These are phyloP conservation scores for Diorhabda elongata DNA, from an alignment of 1,140 invertebrate species.

Conservation along the genomic window DNA sequence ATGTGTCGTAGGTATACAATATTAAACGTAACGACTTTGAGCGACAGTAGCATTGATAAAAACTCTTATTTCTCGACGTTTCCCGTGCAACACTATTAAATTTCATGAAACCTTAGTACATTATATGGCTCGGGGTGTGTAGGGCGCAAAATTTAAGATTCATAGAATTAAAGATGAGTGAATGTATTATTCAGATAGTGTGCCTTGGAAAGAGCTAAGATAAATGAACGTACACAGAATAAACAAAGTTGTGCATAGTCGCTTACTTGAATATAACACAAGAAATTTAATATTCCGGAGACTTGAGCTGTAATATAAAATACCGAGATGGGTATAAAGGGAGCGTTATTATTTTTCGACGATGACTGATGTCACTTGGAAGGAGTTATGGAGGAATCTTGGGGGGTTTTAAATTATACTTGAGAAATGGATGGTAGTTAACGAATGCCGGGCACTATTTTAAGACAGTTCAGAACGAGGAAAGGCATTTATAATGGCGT, in stretches of 20 bases:
- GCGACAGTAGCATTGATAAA: not conserved
- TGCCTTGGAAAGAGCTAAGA: conserved; percentile 42
- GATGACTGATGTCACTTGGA: conserved; percentile 6
- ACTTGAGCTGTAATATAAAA: conserved; percentile 14
- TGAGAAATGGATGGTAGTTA: conserved; percentile 3
- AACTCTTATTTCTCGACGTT: not conserved
- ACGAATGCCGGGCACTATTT: conserved; percentile 19
- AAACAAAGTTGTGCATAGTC: conserved; percentile 25
- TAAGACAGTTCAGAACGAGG: not conserved
- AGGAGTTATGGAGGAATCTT: conserved; percentile 14
- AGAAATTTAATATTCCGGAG: conserved; percentile 16
- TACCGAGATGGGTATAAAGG: conserved; percentile 12
- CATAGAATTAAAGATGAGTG: conserved; percentile 46
- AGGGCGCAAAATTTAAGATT: conserved; percentile 41
- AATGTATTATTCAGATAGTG: conserved; percentile 42
- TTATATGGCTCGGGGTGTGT: conserved; percentile 8
- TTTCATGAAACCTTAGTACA: conserved; percentile 17
- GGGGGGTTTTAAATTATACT: conserved; percentile 5
- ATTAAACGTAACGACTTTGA: not conserved
- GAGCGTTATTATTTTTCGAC: conserved; percentile 13
- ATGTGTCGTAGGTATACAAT: not conserved
- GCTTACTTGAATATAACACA: conserved; percentile 15
- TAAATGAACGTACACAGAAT: conserved; percentile 38
- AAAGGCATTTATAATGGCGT: too few species aligned
- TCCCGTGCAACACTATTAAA: conserved; percentile 13